Base-by-base conservation (phyloP, 2,888 invertebrate species). In the Lasius platythorax region DNA sequence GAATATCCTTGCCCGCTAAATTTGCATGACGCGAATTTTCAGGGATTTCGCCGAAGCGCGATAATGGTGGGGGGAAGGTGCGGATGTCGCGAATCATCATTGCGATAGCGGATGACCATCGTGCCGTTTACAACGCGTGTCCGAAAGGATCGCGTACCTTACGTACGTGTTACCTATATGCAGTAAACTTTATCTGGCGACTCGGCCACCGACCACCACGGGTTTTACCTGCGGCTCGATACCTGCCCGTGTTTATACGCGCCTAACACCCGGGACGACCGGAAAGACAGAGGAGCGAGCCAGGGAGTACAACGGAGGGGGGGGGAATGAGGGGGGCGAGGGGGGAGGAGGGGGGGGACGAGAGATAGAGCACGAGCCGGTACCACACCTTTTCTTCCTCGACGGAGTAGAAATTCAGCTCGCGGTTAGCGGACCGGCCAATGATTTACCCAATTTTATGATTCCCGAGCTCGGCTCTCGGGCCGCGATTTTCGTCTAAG, bases 21-120 rank as follows among this genome's bases (percentile, higher is more conserved):
- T 79, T 79, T 61, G 61, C 79, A 46, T 73, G 61, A 79, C 11
- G 33, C 15, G 79, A 23, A 73, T 46, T 81, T 73, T 73, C 61
- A 61, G 30, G 78, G 40, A 43, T 78, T 23, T 50, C 72, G 28
- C 56, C 40, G 68, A 37, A 68, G 74, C 79, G 61, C 79, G 61
- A 79, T 23, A 87, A 67, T 43, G 28, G 72, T 75, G 82, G 67
- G 67, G 18, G 37, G 37, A 43, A 81, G 88, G 90, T 88, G 87
- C 64, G 90, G 90, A 89, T 87, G 90, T 92, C 91, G 90, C 91
- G 92, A 92, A 93, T 93, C 91, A 93, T 93, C 92, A 91, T 86
- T 79, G 82, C 89, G 92, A 93, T 93, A 93, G 91, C 87, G 83
- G 88, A 91, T 91, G 89, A 87, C 87, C 92, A 68, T 88, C 91